These are phyloP conservation scores for Oryzias celebensis DNA, from an alignment of 2,113 vertebrate genomes.

Conservation along the genomic window DNA sequence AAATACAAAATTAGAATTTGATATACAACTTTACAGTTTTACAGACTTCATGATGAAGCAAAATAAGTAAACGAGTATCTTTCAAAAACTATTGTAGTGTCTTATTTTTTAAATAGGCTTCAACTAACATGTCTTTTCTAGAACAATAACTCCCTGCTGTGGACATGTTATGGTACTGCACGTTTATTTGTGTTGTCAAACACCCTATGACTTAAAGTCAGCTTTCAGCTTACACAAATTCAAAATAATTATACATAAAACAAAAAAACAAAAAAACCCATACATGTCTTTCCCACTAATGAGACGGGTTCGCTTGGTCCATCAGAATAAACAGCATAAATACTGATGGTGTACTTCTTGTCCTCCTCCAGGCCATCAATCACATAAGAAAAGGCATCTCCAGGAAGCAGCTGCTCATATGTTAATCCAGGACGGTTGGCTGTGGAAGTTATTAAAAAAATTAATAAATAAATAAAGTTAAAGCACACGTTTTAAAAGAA, in stretches of 20 bases:
- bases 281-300: constrained; percentile 82
- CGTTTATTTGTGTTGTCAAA: background rate
- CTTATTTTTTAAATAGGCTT: background rate
- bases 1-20: background rate
- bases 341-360: constrained; percentile 81
- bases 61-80: background rate
- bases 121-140: background rate
- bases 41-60: background rate
- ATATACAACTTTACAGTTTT: background rate
- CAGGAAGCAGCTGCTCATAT: constrained; percentile 78
- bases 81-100: too few relatives aligned
- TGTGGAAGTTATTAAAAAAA: constrained; percentile 43
- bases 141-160: constrained; percentile 45
- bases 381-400: constrained; percentile 79
- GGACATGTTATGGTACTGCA: constrained; percentile 40
- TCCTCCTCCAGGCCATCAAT: constrained; percentile 86
- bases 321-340: constrained; percentile 78
- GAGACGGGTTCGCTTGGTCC: constrained; percentile 80
- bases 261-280: constrained; percentile 26
- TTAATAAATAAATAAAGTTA: too few relatives aligned
- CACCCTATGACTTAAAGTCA: background rate
- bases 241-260: background rate
- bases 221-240: constrained; percentile 1
- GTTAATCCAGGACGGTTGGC: constrained; percentile 76
- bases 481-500: background rate